Evolutionary conservation across 1,140 invertebrate species (phyloP), one percentile per base, ranked within the genome.

Genomic region (Aphaenogaster floridana): DNA sequence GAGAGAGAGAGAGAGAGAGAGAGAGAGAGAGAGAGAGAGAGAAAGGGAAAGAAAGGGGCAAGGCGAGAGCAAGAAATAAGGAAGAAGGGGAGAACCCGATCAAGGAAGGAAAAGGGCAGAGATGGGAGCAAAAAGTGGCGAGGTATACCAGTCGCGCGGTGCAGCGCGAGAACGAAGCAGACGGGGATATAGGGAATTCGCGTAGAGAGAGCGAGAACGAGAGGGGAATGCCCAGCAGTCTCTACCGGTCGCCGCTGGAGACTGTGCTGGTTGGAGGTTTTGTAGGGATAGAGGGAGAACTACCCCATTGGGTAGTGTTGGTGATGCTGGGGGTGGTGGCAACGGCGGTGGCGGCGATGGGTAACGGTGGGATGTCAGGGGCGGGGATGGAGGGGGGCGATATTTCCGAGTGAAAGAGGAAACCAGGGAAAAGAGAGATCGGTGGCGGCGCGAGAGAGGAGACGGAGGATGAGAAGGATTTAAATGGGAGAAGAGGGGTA

Each of bases 341-440:
- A 54, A 9, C 50, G 34, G 28, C 45, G 86, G 15, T 36, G 86
- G 28, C 39, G 61, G 61, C 34, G 61, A 48, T 80, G 50, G 68
- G 34, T 13, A 59, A 61, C 52, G 80, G 48, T 17, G 45, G 61
- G 77, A 36, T 45, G 54, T 21, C 54, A 11, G 54, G 52, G 59
- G 7, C 5, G 52, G 5, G 5, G 6, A 15, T n/a, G 59, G 59
- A 13, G 8, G 28, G 28, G 42, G 45, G 15, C 34, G 59, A 64
- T 54, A 61, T 84, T 9, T 54, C 69, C 69, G 69, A 84, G 80
- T 83, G 42, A 74, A 83, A 83, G 69, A 74, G 69, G 80, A 68
- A 54, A 21, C n/a, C 28, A 11, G 52, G 74, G 54, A 81, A 71
- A 69, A 64, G 89, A 68, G 88, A 83, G 88, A 90, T 90, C 79